Conservation (phyloP, 2,888 invertebrate species). For the Zhuqinia jingwanae region DNA sequence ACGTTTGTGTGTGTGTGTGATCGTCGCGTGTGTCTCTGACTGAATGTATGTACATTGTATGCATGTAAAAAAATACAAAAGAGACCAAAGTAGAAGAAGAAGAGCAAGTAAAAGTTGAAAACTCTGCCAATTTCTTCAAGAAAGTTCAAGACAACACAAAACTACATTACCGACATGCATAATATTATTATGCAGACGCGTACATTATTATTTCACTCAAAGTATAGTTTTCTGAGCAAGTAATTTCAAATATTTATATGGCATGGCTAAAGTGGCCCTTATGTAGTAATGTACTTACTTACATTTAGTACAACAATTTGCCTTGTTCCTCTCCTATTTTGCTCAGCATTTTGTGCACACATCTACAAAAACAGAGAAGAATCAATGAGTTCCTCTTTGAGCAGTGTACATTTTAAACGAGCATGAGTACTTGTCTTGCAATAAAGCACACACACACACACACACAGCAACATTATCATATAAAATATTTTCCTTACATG, state of each 20-base stretch:
- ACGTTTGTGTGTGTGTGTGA: not conserved
- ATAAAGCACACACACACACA: too few species aligned
- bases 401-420: too few species aligned
- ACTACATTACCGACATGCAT: constrained; percentile 10
- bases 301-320: too few species aligned
- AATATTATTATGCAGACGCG: constrained; percentile 18
- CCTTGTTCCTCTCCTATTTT: too few species aligned
- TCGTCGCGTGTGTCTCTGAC: not conserved
- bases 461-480: too few species aligned
- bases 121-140: constrained; percentile 43
- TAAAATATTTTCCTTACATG: too few species aligned
- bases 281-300: too few species aligned
- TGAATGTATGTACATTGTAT: not conserved
- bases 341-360: too few species aligned
- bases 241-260: constrained; percentile 25
- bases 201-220: constrained; percentile 24
- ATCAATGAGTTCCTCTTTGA: constrained; percentile 9
- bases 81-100: not conserved
- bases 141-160: constrained; percentile 4
- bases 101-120: constrained; percentile 14
- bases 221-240: not conserved
- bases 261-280: too few species aligned
- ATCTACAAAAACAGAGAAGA: not conserved
- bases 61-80: not conserved
- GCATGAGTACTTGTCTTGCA: too few species aligned